Percentiles rank a stretch among this genome's conserved stretches.
Evolutionary conservation across 2,888 invertebrate genomes (phyloP).

Genomic region (Orthosia gracilis): DNA sequence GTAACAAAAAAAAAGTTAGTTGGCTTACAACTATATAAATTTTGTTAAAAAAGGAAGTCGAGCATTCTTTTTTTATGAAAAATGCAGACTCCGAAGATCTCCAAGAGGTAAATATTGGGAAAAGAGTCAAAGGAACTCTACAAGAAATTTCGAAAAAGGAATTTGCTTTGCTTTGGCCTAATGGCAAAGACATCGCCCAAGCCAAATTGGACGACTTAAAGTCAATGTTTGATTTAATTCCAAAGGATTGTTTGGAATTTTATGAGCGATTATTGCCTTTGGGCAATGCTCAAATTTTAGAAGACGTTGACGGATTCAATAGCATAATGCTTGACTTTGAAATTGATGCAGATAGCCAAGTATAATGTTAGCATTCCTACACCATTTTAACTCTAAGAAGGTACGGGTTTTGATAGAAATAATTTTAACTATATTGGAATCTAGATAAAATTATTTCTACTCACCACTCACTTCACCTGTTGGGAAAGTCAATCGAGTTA

Average conservation of each 20-base stretch:
- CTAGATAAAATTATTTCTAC: too few relatives aligned
- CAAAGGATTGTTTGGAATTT: constrained; percentile 1
- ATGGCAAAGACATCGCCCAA: too few relatives aligned
- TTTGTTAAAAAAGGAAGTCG: constrained; percentile 1
- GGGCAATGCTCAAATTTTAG: constrained; percentile 2
- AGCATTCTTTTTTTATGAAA: constrained; percentile 13
- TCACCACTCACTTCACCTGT: too few relatives aligned
- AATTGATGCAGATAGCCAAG: background rate
- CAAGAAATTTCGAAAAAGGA: too few relatives aligned
- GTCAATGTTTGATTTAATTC: background rate
- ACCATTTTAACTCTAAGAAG: background rate
- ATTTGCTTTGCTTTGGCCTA: too few relatives aligned
- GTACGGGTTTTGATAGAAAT: too few relatives aligned
- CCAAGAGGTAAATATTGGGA: constrained; percentile 6
- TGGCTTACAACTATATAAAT: constrained; percentile 8
- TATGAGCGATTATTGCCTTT: background rate
- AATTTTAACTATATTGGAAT: too few relatives aligned
- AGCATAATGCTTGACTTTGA: background rate
- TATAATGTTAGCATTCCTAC: background rate
- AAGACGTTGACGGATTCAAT: background rate
- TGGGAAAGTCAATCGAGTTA: too few relatives aligned
- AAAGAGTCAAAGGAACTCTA: constrained; percentile 7
- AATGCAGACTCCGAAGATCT: constrained; percentile 1
- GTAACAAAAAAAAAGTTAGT: constrained; percentile 9
- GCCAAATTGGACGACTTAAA: too few relatives aligned